Conservation (phyloP, 2,113 vertebrate species). For the Phyllostomus discolor region DNA sequence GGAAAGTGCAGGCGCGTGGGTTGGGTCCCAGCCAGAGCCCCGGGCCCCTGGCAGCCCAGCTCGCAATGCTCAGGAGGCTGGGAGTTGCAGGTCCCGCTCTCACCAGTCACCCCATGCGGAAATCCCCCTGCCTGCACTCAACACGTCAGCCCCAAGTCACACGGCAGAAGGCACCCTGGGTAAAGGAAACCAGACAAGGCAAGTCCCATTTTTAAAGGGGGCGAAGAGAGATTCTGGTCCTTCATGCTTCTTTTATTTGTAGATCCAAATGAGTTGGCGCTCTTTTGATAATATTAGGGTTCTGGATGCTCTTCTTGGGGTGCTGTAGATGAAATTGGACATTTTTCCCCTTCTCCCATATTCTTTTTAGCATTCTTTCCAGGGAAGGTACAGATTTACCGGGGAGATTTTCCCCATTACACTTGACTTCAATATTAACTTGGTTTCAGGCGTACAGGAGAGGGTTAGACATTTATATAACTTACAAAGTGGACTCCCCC, state of each 20-base stretch:
- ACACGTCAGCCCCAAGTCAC: background rate
- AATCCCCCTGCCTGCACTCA: background rate
- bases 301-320: background rate
- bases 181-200: background rate
- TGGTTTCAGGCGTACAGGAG: background rate
- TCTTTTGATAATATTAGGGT: background rate
- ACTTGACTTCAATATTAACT: background rate
- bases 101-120: background rate
- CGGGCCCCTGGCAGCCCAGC: background rate
- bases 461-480: background rate
- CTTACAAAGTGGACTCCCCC: background rate
- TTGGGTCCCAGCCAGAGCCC: background rate
- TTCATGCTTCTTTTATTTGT: background rate
- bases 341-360: background rate
- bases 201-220: background rate
- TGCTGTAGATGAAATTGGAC: background rate
- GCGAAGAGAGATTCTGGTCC: background rate
- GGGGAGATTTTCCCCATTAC: background rate
- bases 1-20: background rate
- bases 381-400: background rate
- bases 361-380: background rate
- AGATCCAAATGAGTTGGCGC: background rate
- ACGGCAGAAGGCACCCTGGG: background rate
- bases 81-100: background rate
- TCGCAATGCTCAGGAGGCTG: background rate